These are phyloP conservation scores for Ceratina japonica DNA, from an alignment of 1,140 invertebrate genomes.

Conservation along the genomic window DNA sequence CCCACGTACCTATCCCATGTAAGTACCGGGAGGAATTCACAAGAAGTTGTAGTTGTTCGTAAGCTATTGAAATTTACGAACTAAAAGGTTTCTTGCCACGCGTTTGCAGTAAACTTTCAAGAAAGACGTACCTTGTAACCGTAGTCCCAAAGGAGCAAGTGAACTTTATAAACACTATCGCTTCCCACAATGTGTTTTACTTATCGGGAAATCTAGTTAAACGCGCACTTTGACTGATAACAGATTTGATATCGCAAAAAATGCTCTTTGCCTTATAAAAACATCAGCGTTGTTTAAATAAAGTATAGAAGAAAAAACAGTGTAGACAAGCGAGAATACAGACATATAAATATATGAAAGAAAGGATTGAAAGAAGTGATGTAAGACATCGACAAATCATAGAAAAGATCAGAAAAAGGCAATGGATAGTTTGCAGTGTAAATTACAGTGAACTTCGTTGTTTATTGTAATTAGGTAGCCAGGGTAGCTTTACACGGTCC, in stretches of 20 bases:
- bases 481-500: conserved; percentile 63
- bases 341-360: no score
- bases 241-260: no score
- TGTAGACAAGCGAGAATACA: no score
- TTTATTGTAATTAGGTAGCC: conserved; percentile 64
- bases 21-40: conserved; percentile 8
- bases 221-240: no score
- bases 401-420: conserved; percentile 20
- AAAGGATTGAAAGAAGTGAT: neutral
- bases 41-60: conserved; percentile 37
- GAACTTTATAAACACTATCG: conserved; percentile 29
- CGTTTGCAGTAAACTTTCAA: conserved; percentile 26
- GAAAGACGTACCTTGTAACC: neutral
- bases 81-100: conserved; percentile 40
- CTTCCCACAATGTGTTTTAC: neutral
- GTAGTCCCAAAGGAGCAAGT: neutral
- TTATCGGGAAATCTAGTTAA: neutral
- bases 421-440: conserved; percentile 50
- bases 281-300: no score
- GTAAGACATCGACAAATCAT: neutral
- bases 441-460: conserved; percentile 44
- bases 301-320: no score
- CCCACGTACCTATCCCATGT: neutral
- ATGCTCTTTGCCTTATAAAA: no score
- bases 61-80: conserved; percentile 40